Evolutionary conservation across 2,113 vertebrate genomes (phyloP).

Genomic region (Stigmatopora nigra): DNA sequence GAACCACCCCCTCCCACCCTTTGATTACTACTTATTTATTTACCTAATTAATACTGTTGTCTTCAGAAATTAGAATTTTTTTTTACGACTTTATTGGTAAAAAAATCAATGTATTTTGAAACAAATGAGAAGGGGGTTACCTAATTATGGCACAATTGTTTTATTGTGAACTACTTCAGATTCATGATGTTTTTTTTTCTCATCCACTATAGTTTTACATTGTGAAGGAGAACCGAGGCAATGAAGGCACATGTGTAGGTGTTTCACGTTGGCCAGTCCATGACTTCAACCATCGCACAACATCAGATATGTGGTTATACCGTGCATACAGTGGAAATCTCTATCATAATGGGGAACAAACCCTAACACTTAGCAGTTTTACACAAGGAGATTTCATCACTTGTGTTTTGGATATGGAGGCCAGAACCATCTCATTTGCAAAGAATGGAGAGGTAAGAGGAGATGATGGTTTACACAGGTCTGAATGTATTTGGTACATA

Average conservation of each 20-base stretch:
- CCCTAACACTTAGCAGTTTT: constrained; percentile 69
- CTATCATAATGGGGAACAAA: constrained; percentile 74
- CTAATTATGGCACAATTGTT: background rate
- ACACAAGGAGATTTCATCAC: constrained; percentile 78
- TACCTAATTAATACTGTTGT: too few relatives aligned
- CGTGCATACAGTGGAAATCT: constrained; percentile 77
- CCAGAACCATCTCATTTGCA: constrained; percentile 73
- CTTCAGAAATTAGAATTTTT: too few relatives aligned
- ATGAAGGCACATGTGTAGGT: constrained; percentile 74
- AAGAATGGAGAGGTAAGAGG: constrained; percentile 73
- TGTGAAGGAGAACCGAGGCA: constrained; percentile 75
- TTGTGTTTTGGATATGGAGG: constrained; percentile 77
- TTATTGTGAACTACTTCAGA: background rate
- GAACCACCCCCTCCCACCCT: too few relatives aligned
- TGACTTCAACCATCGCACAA: constrained; percentile 78
- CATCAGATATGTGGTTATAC: constrained; percentile 78
- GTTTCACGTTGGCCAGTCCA: constrained; percentile 75
- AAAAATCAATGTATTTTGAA: too few relatives aligned
- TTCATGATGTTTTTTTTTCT: background rate
- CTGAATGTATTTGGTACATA: background rate
- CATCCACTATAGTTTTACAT: constrained; percentile 65
- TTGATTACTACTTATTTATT: too few relatives aligned
- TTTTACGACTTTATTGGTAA: too few relatives aligned
- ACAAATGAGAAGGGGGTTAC: too few relatives aligned
- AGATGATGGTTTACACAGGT: too few relatives aligned